Conservation (phyloP, 2,888 invertebrate genomes). For the Aphidoletes aphidimyza region DNA sequence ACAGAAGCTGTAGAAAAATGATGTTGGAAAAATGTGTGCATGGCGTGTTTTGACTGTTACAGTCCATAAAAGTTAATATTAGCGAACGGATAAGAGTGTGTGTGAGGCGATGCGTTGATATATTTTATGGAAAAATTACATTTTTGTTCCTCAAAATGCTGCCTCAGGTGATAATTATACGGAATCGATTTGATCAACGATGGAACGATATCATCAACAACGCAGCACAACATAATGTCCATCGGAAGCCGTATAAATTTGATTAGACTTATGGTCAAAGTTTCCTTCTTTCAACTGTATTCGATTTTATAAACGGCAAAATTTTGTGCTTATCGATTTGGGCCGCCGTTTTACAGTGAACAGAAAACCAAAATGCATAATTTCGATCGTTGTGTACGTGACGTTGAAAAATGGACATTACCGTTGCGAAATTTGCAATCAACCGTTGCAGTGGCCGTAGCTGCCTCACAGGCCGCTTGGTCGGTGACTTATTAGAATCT, state of each 20-base stretch:
- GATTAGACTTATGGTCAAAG: conserved; percentile 8
- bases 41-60: no score
- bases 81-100: not conserved
- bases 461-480: no score
- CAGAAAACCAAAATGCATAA: no score
- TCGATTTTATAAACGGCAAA: not conserved
- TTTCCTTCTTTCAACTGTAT: conserved; percentile 30
- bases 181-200: conserved; percentile 46
- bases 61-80: conserved; percentile 19
- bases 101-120: conserved; percentile 7
- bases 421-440: not conserved
- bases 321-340: not conserved
- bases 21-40: conserved; percentile 35
- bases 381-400: not conserved
- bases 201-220: not conserved
- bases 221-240: not conserved
- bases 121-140: conserved; percentile 18
- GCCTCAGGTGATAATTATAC: conserved; percentile 49
- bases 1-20: conserved; percentile 5
- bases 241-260: conserved; percentile 31
- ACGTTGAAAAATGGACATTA: conserved; percentile 12
- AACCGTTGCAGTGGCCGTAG: not conserved
- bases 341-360: no score
- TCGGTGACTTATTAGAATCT: conserved; percentile 36
- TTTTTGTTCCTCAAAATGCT: not conserved